Conservation (phyloP, 2,797 vertebrate genomes). For the Bradypodion pumilum region DNA sequence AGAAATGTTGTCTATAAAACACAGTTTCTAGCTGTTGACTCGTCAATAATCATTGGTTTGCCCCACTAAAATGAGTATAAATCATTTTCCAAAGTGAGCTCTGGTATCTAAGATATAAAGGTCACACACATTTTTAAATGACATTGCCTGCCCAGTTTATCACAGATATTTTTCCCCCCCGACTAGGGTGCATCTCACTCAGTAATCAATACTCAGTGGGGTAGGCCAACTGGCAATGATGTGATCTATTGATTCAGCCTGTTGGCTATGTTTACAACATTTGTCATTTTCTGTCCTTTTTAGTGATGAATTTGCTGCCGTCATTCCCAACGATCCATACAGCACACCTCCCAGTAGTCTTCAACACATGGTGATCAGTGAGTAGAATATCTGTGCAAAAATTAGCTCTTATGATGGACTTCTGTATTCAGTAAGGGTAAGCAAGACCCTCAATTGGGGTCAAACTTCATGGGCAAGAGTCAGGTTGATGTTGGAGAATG, state of each 20-base stretch:
- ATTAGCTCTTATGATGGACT: too few relatives aligned
- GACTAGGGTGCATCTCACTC: constrained; percentile 8
- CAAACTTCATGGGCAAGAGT: too few relatives aligned
- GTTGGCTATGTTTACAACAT: constrained; percentile 1
- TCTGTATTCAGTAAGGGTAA: too few relatives aligned
- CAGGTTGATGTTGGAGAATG: too few relatives aligned
- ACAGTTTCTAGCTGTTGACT: constrained; percentile 10
- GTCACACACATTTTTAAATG: background rate
- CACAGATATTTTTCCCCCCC: background rate
- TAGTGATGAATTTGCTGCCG: constrained; percentile 6
- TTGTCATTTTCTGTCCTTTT: constrained; percentile 19
- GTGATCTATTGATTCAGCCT: constrained; percentile 23
- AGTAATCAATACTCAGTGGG: constrained; percentile 25
- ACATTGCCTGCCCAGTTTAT: constrained; percentile 17
- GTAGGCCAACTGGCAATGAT: constrained; percentile 24
- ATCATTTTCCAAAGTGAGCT: constrained; percentile 15
- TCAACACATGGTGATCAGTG: too few relatives aligned
- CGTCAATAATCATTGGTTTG: constrained; percentile 20
- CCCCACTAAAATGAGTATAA: constrained; percentile 3
- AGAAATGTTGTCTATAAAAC: constrained; percentile 18
- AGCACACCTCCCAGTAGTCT: background rate
- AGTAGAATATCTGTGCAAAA: too few relatives aligned
- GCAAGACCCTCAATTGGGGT: too few relatives aligned
- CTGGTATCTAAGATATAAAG: constrained; percentile 1
- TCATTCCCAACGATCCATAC: background rate